Percentiles rank a stretch among this genome's conserved stretches.
Evolutionary conservation across 2,113 vertebrate genomes (phyloP).

Genomic region (Serilophus lunatus): DNA sequence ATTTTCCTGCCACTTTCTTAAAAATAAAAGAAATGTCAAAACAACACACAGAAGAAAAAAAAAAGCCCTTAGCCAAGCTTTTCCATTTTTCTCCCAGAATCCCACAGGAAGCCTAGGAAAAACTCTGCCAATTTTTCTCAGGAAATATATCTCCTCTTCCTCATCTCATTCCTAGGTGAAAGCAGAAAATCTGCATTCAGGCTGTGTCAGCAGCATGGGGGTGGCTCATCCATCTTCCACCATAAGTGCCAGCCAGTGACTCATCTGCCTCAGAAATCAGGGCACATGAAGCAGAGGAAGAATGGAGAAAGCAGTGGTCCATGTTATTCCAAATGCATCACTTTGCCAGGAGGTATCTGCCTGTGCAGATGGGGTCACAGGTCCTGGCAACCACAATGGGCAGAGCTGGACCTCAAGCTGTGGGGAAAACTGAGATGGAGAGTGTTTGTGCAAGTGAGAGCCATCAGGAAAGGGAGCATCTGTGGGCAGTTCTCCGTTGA

Average conservation of each 20-base stretch:
- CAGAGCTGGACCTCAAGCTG: background rate
- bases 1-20: background rate
- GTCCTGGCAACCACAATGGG: background rate
- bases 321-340: background rate
- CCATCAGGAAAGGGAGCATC: background rate
- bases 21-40: background rate
- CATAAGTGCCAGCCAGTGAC: background rate
- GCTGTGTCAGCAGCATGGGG: background rate
- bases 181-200: background rate
- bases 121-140: background rate
- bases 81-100: background rate
- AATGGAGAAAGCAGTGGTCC: slow-evolving; percentile 16
- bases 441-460: rapidly evolving
- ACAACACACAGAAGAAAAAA: background rate
- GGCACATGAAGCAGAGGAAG: background rate
- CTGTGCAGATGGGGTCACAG: background rate
- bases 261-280: background rate
- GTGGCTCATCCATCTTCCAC: background rate
- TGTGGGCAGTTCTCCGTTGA: background rate
- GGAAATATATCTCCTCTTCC: background rate
- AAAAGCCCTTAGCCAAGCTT: background rate
- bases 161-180: background rate
- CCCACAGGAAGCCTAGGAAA: background rate
- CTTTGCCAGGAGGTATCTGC: background rate
- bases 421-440: background rate